Percentiles rank a stretch among this genome's conserved stretches.
Evolutionary conservation across 2,888 invertebrate genomes (phyloP).

Genomic region (Protophormia terraenovae): DNA sequence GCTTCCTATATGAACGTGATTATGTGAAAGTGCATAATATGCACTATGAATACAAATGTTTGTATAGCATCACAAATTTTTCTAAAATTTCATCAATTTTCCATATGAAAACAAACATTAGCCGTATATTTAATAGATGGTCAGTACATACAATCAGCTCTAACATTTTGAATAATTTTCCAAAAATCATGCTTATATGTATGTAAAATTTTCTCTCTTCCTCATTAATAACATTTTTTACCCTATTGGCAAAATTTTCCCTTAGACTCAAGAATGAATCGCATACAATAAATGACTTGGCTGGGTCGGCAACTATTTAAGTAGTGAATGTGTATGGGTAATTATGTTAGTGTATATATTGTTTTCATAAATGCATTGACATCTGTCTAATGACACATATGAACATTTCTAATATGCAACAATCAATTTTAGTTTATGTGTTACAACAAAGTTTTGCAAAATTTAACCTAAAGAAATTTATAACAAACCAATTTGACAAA

Average conservation of each 20-base stretch:
- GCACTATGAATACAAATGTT: background rate
- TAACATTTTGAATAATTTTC: background rate
- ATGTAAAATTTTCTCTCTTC: background rate
- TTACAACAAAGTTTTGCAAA: background rate
- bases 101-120: background rate
- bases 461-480: slow-evolving; percentile 7
- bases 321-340: background rate
- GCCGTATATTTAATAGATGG: no score
- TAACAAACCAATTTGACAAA: background rate
- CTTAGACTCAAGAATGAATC: background rate
- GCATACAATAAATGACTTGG: background rate
- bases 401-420: background rate
- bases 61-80: no score
- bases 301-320: background rate
- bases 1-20: no score
- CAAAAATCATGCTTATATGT: background rate
- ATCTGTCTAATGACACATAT: background rate
- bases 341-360: background rate
- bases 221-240: background rate
- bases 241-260: background rate
- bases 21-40: no score
- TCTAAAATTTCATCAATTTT: background rate
- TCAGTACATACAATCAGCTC: background rate
- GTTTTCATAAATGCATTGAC: background rate
- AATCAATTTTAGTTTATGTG: slow-evolving; percentile 4